Conservation (phyloP, 2,797 vertebrate species). For the Lacerta viridis region DNA sequence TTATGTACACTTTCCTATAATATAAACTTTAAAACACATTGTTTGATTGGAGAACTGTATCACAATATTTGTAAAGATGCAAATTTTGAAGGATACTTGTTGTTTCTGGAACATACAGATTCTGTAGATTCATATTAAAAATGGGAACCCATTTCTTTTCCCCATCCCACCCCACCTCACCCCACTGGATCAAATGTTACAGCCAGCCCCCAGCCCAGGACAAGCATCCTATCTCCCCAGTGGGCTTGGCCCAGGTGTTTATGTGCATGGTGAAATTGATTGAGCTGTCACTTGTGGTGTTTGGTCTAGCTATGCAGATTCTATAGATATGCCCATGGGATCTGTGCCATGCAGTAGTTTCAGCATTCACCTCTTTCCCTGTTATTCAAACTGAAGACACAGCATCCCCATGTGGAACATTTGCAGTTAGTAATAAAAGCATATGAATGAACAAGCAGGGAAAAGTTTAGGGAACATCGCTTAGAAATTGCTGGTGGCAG, state of each 20-base stretch:
- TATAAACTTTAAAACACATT: no score
- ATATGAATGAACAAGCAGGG: background rate
- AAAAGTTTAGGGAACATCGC: background rate
- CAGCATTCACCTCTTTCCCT: background rate
- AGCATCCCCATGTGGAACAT: background rate
- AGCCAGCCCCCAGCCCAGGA: background rate
- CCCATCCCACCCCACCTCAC: no score
- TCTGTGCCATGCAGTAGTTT: background rate
- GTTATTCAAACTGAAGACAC: background rate
- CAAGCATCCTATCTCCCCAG: background rate
- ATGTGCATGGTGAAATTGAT: accelerated
- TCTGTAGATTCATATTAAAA: no score
- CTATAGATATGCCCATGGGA: background rate
- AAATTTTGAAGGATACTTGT: no score
- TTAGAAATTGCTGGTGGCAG: background rate
- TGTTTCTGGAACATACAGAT: no score
- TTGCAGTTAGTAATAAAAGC: background rate
- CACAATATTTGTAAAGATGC: no score
- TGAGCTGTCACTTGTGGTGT: accelerated
- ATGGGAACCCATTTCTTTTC: no score
- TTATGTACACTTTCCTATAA: no score
- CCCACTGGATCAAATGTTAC: no score
- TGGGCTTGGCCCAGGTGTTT: background rate
- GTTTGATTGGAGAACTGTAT: no score
- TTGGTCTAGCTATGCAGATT: accelerated